Base-by-base conservation (phyloP, 2,797 vertebrate species). In the Tiaroga cobitis region DNA sequence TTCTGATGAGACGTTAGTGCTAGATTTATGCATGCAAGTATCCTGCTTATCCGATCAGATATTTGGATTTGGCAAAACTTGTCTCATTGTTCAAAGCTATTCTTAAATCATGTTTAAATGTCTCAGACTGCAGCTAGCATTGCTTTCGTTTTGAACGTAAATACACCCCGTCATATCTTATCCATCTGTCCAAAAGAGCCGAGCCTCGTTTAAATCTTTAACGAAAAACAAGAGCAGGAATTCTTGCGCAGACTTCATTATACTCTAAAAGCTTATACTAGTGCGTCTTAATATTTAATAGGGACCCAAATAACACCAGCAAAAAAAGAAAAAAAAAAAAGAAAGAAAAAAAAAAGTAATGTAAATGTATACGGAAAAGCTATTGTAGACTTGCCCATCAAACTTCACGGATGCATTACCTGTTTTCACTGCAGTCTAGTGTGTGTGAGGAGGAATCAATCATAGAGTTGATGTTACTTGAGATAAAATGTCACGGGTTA, bases 211-310 rank as follows among this genome's bases (percentile, higher is more conserved):
- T 95, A 91, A 94, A 93, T 94, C 93, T 95, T 94, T 94, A 95
- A 94, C 63, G 81, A 90, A 91, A 96, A 96, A 95, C 94, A 96
- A 94, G 93, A 92, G 93, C 89, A 41, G 24, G 89, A 88, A 91
- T 91, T 92, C 90, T 88, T 90, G 90, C 90, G 86, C 92, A 87
- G 89, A 92, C 90, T 95, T 93, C 92, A 95, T 95, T 94, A 90
- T 91, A 87, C 59, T 94, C 92, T 95, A 94, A 95, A 93, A 95
- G 93, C 95, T 94, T 95, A 94, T 93, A 95, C 94, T 92, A 81
- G 91, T 91, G 90, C 41, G 18, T 88, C 91, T 95, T 93, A 96
- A 94, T 95, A 94, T 94, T 96, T 96, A 65, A 96, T 87, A 91
- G 88, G 90, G 90, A 87, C 90, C 92, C 88, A 92, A 89, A 93